Evolutionary conservation across 1,140 invertebrate species (phyloP).

Genomic region (Vollenhovia emeryi): DNA sequence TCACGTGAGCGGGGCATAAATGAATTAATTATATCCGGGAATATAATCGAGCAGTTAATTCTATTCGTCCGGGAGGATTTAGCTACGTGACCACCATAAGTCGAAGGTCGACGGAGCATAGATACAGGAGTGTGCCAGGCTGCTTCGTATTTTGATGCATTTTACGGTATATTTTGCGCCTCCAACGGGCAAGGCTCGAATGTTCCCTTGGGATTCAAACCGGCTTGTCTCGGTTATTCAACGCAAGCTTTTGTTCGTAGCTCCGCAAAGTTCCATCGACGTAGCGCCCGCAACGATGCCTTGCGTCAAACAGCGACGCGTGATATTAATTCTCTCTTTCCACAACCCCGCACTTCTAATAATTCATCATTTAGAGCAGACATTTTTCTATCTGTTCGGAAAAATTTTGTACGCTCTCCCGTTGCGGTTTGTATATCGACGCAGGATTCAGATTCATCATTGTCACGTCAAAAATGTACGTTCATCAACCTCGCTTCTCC

Average conservation of each 20-base stretch:
- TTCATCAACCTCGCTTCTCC: background rate
- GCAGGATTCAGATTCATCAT: slow-evolving; percentile 36
- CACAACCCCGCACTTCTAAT: slow-evolving; percentile 15
- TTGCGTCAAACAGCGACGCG: slow-evolving; percentile 1
- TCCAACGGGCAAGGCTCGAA: background rate
- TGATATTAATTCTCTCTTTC: slow-evolving; percentile 45
- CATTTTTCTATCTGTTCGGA: slow-evolving; percentile 17
- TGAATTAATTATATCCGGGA: slow-evolving; percentile 69
- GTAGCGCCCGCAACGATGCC: background rate
- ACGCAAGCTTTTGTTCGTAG: slow-evolving; percentile 24
- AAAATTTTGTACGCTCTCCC: slow-evolving; percentile 18
- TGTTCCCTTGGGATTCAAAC: slow-evolving; percentile 3
- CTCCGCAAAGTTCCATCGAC: slow-evolving; percentile 22
- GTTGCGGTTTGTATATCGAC: background rate
- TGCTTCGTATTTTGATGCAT: slow-evolving; percentile 8
- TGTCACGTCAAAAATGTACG: slow-evolving; percentile 15
- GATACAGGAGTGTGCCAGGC: slow-evolving; percentile 37
- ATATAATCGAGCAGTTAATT: slow-evolving; percentile 71
- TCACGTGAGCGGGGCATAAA: slow-evolving; percentile 65
- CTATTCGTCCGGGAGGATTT: slow-evolving; percentile 60
- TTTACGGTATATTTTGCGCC: slow-evolving; percentile 24
- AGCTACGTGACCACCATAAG: slow-evolving; percentile 65
- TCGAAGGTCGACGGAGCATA: slow-evolving; percentile 38
- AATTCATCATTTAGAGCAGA: slow-evolving; percentile 46
- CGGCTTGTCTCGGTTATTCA: slow-evolving; percentile 36